phyloP scores from a whole-genome alignment of 2,113 vertebrate genomes.

The Notiomystis cincta region DNA sequence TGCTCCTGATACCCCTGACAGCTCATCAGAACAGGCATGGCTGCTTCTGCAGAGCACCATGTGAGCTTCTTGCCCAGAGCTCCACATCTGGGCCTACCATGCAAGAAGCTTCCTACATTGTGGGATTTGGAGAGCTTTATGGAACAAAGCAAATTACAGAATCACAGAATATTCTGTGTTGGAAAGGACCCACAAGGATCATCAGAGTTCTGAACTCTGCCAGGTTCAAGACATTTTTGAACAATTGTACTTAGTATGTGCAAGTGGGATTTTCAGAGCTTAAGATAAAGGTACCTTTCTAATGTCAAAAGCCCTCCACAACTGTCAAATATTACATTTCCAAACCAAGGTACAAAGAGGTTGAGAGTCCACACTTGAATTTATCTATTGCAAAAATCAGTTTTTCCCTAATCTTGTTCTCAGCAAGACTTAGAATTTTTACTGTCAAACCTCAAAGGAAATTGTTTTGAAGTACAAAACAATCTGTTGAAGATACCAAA shows the following conservation, averaged over 20 bases:
- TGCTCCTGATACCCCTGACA: not conserved
- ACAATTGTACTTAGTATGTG: not conserved
- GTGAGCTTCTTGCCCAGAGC: not conserved
- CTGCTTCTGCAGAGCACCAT: not conserved
- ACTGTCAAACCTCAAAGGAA: not conserved
- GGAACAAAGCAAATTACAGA: not conserved
- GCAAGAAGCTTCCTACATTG: not conserved
- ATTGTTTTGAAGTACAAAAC: not conserved
- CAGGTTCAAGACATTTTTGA: not conserved
- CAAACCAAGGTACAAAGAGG: not conserved
- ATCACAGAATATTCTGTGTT: not conserved
- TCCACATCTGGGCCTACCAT: not conserved
- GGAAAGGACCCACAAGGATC: not conserved
- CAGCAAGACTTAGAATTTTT: not conserved
- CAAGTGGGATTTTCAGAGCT: not conserved
- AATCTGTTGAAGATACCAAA: not conserved
- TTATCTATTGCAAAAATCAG: not conserved
- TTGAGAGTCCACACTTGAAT: not conserved
- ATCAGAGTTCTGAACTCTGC: not conserved
- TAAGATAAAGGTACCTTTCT: not conserved
- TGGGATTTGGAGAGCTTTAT: not conserved
- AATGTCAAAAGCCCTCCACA: not conserved
- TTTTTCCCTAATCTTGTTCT: not conserved
- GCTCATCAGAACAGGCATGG: not conserved
- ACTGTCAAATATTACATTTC: not conserved